Conservation (phyloP, 2,113 vertebrate species). For the Vireo altiloquus region DNA sequence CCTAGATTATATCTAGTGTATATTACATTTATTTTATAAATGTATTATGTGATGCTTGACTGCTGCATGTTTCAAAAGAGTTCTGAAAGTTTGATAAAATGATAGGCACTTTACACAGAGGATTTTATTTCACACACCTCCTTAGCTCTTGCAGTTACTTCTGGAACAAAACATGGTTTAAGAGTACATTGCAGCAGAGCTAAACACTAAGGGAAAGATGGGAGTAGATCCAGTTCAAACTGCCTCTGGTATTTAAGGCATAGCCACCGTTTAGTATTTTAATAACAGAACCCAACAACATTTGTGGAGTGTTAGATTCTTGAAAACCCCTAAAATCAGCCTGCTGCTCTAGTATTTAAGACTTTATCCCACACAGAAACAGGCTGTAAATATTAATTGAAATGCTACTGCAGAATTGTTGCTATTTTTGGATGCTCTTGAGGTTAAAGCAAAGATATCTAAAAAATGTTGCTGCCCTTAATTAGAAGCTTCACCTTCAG, state of each 20-base stretch:
- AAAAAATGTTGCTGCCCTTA: background rate
- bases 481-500: background rate
- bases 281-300: background rate
- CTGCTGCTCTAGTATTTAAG: background rate
- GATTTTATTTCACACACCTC: background rate
- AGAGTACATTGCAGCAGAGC: background rate
- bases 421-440: background rate
- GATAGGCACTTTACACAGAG: background rate
- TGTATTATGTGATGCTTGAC: background rate
- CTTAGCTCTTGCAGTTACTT: background rate
- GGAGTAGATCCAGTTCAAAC: background rate
- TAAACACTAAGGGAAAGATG: background rate
- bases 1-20: background rate
- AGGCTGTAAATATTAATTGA: background rate
- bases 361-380: background rate
- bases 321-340: background rate
- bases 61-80: background rate
- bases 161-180: background rate
- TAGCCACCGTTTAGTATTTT: background rate
- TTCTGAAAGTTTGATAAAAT: background rate
- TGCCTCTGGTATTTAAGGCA: background rate
- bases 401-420: background rate
- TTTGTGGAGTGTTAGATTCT: background rate
- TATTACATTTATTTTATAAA: conserved; percentile 22
- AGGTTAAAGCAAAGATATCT: background rate